Evolutionary conservation across 2,888 invertebrate species (phyloP).

Genomic region (Nemurella pictetii): DNA sequence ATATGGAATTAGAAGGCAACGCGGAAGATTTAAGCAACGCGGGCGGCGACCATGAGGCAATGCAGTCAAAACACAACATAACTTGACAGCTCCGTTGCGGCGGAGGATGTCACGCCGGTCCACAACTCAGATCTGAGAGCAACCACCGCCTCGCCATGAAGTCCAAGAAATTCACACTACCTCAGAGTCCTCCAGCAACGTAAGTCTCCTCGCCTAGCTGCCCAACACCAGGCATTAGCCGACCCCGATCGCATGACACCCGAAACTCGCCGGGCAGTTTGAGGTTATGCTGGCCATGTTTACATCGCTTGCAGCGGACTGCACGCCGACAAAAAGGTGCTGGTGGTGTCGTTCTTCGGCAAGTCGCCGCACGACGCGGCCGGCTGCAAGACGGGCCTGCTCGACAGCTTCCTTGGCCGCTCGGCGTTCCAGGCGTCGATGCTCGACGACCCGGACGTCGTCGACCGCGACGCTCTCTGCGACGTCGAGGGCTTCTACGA

Average conservation of each 20-base stretch:
- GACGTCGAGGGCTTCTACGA: conserved; percentile 58
- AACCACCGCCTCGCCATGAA: conserved; percentile 12
- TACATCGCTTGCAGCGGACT: conserved; percentile 2
- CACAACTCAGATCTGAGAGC: too few species aligned
- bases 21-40: too few species aligned
- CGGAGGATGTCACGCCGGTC: too few species aligned
- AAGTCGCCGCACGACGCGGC: conserved; percentile 66
- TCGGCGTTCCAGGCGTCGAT: conserved; percentile 44
- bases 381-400: conserved; percentile 66
- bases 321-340: conserved; percentile 56
- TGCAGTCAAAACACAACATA: too few species aligned
- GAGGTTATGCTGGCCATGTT: background rate
- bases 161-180: conserved; percentile 33
- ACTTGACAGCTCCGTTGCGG: too few species aligned
- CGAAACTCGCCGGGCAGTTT: background rate
- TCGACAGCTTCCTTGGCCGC: conserved; percentile 57
- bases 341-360: conserved; percentile 72
- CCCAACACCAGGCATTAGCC: background rate
- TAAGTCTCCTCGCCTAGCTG: background rate
- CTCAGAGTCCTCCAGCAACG: conserved; percentile 26
- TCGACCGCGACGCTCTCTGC: conserved; percentile 47
- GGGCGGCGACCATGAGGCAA: too few species aligned
- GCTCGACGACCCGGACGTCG: conserved; percentile 50
- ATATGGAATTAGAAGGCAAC: too few species aligned
- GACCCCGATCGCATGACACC: background rate